A percentile compares a stretch with the other conserved stretches of the same genome.
These are phyloP conservation scores for Crocallis elinguaria DNA, from an alignment of 2,888 invertebrate genomes.

Conservation along the genomic window DNA sequence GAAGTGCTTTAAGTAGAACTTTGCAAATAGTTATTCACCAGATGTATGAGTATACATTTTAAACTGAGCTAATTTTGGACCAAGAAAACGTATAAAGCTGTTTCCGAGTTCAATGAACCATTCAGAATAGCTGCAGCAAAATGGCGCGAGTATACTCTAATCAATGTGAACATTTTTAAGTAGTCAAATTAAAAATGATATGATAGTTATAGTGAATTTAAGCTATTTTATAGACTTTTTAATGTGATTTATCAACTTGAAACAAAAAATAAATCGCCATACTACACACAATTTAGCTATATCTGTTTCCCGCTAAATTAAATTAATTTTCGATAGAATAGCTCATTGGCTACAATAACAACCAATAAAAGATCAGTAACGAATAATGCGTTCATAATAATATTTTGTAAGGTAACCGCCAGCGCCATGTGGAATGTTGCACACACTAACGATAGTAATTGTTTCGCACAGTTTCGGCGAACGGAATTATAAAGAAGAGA, in stretches of 20 bases:
- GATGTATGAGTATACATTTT: background rate
- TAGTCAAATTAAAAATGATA: background rate
- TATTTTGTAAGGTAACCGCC: too few species aligned
- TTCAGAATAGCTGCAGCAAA: constrained; percentile 33
- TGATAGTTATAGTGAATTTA: background rate
- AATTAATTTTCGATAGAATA: background rate
- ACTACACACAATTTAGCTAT: background rate
- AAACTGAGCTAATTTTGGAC: constrained; percentile 13
- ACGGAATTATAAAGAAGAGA: too few species aligned
- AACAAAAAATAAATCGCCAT: background rate
- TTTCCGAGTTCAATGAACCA: constrained; percentile 40
- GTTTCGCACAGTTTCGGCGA: too few species aligned
- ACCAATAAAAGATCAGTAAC: background rate
- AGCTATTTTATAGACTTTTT: background rate
- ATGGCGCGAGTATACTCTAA: constrained; percentile 37
- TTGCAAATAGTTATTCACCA: background rate
- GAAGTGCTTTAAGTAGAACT: background rate
- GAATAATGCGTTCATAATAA: constrained; percentile 1
- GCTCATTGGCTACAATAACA: background rate
- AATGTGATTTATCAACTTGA: background rate
- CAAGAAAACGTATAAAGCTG: constrained; percentile 32
- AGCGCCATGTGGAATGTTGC: too few species aligned
- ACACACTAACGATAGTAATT: too few species aligned
- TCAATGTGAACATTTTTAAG: background rate
- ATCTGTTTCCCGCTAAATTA: background rate